phyloP scores from a whole-genome alignment of 2,888 invertebrate species.

The Archips crataeganus region DNA sequence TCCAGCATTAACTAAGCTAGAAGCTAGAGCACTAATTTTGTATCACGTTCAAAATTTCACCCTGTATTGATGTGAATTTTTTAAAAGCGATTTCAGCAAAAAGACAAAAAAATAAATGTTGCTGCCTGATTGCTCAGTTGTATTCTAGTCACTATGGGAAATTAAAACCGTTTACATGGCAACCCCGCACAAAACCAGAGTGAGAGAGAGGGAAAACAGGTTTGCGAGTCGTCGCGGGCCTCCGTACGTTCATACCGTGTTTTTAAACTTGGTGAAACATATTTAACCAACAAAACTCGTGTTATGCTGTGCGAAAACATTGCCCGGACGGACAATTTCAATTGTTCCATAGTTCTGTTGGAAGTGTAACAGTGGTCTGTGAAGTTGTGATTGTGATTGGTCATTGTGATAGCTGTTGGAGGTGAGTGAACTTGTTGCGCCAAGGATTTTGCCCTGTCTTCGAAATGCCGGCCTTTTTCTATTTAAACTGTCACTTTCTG shows the following conservation, averaged over 20 bases:
- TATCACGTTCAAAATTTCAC: no score
- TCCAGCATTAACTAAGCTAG: no score
- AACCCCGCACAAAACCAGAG: slow-evolving; percentile 64
- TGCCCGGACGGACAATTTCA: slow-evolving; percentile 60
- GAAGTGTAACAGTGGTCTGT: slow-evolving; percentile 51
- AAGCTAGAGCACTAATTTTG: no score
- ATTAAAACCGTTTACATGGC: slow-evolving; percentile 49
- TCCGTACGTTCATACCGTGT: slow-evolving; percentile 61
- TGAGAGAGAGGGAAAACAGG: slow-evolving; percentile 75
- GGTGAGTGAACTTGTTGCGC: slow-evolving; percentile 75
- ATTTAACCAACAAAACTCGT: slow-evolving; percentile 70
- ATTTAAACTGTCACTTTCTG: slow-evolving; percentile 22
- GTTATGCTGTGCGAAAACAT: slow-evolving; percentile 61
- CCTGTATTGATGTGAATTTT: no score
- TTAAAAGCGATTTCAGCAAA: no score
- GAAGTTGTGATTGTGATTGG: slow-evolving; percentile 60
- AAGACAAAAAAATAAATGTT: neutral
- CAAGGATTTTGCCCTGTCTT: slow-evolving; percentile 62
- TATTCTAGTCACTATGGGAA: neutral
- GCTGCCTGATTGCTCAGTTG: neutral
- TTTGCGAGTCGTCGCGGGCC: slow-evolving; percentile 66
- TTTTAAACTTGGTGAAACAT: slow-evolving; percentile 65
- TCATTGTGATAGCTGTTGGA: slow-evolving; percentile 50
- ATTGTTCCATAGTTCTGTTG: slow-evolving; percentile 45
- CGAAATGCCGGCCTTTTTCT: slow-evolving; percentile 37